Base-by-base conservation (phyloP, 2,113 vertebrate genomes). In the Sakesphorus luctuosus region DNA sequence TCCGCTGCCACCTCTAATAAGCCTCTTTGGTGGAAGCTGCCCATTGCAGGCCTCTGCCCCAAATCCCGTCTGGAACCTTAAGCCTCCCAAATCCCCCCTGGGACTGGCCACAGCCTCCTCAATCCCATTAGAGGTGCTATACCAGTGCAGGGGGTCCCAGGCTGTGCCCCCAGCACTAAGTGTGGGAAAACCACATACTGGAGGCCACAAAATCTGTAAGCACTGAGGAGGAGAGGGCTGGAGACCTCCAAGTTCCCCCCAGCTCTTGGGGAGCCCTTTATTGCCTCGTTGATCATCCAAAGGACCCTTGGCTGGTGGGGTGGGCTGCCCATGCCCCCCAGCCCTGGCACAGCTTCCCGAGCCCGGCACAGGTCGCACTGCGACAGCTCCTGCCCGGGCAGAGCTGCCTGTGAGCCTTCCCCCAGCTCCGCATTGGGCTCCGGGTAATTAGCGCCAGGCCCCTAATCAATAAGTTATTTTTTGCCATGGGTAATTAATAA, bases 381-480 rank as follows among this genome's bases (percentile, higher is more conserved):
- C 94, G 90, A 96, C 91, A n/a, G 84, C 82, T 86, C 84, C 69
- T 3, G 3, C 55, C 55, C 29, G 62, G 76, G 84, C 50, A 4
- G 76, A 25, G 1, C 36, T 26, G 72, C 59, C 84, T 56, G 92
- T 68, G 49, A 96, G 91, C 95, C 91, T 91, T 67, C 71, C 88
- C 93, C 84, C 93, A 63, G 92, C 88, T 63, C 44, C 62, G 40
- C 96, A 73, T 87, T 91, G 19, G 2, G 89, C 94, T 94, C 84
- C 21, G 53, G 96, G 94, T 98, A 98, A 98, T 98, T 98, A 98
- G 98, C 91, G 26, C 74, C 17, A 96, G 84, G 97, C 80, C 96
- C 68, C 96, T 97, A 97, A 98, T 98, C 98, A 96, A 98, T 98
- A 98, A 97, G 97, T 98, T 98, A 98, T 98, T 98, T 98, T 98